These are phyloP conservation scores for Limnephilus rhombicus DNA, from an alignment of 2,888 invertebrate genomes.

Conservation along the genomic window DNA sequence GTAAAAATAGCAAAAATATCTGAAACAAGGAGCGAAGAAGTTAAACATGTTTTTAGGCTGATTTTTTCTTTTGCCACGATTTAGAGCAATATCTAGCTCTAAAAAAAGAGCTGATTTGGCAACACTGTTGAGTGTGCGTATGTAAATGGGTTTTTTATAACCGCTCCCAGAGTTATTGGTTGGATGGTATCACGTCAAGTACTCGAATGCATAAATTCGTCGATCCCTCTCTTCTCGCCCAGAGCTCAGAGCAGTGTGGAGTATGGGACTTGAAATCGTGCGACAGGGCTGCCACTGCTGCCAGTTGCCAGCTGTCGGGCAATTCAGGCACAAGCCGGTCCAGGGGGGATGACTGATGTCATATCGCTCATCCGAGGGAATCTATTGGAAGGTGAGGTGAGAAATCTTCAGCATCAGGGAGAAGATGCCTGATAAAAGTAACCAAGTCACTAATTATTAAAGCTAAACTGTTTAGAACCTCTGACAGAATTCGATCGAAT, in stretches of 20 bases:
- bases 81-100: too few species aligned
- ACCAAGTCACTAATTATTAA: too few species aligned
- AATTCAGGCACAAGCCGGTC: too few species aligned
- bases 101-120: too few species aligned
- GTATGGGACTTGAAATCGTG: neutral
- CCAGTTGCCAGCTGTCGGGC: neutral
- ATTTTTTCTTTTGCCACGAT: too few species aligned
- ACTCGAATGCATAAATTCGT: neutral
- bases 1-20: too few species aligned
- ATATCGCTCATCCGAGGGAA: neutral
- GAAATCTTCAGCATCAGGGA: neutral
- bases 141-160: conserved; percentile 3
- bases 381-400: neutral
- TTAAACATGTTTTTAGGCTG: too few species aligned
- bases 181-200: neutral
- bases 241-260: neutral
- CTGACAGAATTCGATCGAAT: too few species aligned
- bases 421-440: neutral
- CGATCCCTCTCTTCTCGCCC: neutral
- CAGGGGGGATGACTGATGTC: neutral
- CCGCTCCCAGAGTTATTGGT: neutral
- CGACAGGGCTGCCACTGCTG: neutral
- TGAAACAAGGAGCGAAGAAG: too few species aligned
- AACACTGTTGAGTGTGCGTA: neutral
- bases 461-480: too few species aligned